phyloP scores from a whole-genome alignment of 2,113 vertebrate species.

The Octodon degus region DNA sequence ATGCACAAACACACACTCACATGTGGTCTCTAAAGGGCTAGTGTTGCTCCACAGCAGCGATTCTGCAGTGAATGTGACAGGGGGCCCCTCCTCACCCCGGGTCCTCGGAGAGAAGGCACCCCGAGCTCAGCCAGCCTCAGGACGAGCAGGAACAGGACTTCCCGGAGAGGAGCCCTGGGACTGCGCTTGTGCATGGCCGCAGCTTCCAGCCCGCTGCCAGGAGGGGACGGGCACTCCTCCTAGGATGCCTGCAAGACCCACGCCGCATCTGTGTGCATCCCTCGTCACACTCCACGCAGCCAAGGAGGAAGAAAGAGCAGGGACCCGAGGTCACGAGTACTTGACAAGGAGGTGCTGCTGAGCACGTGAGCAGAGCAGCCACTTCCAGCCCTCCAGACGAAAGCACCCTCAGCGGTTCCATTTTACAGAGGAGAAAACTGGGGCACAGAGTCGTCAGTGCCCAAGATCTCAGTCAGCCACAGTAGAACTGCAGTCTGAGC shows the following conservation, averaged over 20 bases:
- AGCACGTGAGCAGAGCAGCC: neutral
- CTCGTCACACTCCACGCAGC: neutral
- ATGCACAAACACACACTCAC: neutral
- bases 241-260: neutral
- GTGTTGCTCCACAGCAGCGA: neutral
- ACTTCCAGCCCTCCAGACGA: neutral
- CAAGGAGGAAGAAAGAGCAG: neutral
- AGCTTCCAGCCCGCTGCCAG: neutral
- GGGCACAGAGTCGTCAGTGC: neutral
- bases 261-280: neutral
- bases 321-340: no score
- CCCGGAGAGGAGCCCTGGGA: neutral
- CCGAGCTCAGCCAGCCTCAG: neutral
- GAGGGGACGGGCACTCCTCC: neutral
- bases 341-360: neutral
- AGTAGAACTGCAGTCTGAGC: neutral
- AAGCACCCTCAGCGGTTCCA: neutral
- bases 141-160: neutral
- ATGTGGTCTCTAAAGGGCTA: neutral
- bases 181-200: neutral
- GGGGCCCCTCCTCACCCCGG: neutral
- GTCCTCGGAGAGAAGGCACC: neutral
- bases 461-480: neutral
- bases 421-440: neutral
- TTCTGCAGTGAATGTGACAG: neutral